Base-by-base conservation (phyloP, 2,113 vertebrate genomes). In the Bucco capensis region DNA sequence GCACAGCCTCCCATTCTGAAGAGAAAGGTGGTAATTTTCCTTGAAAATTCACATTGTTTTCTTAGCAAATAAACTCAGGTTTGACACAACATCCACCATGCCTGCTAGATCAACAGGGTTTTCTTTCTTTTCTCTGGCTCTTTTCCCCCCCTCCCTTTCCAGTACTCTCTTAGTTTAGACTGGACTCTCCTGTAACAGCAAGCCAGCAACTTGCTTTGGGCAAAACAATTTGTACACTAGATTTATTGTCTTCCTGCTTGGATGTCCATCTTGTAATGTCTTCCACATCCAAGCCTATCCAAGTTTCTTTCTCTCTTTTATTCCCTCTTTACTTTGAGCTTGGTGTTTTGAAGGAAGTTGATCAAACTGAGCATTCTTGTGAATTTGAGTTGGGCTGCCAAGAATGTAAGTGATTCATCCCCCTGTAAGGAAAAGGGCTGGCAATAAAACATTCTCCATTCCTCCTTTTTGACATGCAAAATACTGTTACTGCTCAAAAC, bases 371-470 rank as follows among this genome's bases (percentile, higher is more conserved):
- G 88, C 95, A 96, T 93, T 96, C 93, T 95, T 95, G 92, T 85
- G 94, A 95, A 94, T 88, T 83, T 93, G 86, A 83, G 80, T 40
- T 78, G 50, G 33, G 40, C 78, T 96, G 94, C 95, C 96, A 97
- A 96, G 94, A 97, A 97, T 95, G 83, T 80, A 89, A 96, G 65
- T 95, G 95, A 97, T 97, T 97, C 97, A 96, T 95, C 38, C 44
- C 49, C 46, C 79, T 82, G 87, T 54, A 94, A 96, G 82, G 70
- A 97, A 89, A 92, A 92, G 80, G 42, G 72, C 73, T 93, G 89
- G 88, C 88, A 91, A 93, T 93, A 76, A 94, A 93, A 83, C 61
- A 38, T 79, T 92, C 73, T 80, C 70, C 47, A 82, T 58, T 87
- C 67, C 83, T 46, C 53, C 2, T 38, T 89, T 89, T 92, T 96